Conservation (phyloP, 2,888 invertebrate species). For the Pherbina coryleti region DNA sequence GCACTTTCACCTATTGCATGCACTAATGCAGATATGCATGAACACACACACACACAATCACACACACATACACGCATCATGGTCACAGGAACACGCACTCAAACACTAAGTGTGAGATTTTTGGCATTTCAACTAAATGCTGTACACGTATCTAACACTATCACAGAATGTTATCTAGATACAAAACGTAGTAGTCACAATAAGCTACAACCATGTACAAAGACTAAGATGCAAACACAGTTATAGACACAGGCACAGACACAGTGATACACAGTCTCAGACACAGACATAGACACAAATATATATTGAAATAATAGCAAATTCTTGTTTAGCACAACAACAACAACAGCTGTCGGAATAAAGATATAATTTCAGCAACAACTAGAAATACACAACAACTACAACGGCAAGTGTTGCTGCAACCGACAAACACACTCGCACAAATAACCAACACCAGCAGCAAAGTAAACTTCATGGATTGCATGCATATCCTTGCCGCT, state of each 20-base stretch:
- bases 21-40: neutral
- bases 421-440: neutral
- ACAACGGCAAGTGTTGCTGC: neutral
- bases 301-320: too few species aligned
- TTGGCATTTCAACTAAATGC: conserved; percentile 1
- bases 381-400: neutral
- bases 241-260: neutral
- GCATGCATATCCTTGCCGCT: conserved; percentile 28
- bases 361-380: conserved; percentile 12
- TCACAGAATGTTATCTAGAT: neutral
- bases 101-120: neutral
- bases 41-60: neutral
- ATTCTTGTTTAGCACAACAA: too few species aligned
- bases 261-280: neutral
- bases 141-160: conserved; percentile 3
- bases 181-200: neutral
- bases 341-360: neutral
- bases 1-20: neutral
- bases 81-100: neutral
- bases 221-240: neutral
- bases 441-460: neutral
- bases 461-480: conserved; percentile 8
- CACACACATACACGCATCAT: neutral
- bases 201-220: neutral
- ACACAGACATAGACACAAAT: neutral